Evolutionary conservation across 2,888 invertebrate genomes (phyloP).

Genomic region (Furcula furcula): DNA sequence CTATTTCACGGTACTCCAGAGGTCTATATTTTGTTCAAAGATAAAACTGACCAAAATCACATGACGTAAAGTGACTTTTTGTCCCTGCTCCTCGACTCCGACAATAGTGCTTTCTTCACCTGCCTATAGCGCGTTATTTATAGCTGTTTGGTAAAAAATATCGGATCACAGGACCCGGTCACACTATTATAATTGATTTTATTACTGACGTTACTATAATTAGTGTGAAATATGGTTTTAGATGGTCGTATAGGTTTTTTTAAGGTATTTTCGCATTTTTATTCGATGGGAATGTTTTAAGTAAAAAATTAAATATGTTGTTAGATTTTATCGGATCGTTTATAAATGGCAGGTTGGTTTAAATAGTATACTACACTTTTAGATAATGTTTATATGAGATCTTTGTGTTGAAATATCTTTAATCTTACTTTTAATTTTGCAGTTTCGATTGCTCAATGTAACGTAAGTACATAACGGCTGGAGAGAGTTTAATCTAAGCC

Average conservation of each 20-base stretch:
- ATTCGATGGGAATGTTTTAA: conserved; percentile 1
- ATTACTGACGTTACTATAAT: conserved; percentile 69
- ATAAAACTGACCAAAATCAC: conserved; percentile 76
- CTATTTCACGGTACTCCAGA: conserved; percentile 72
- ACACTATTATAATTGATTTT: conserved; percentile 66
- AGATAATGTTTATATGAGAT: too few relatives aligned
- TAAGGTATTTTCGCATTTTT: conserved; percentile 16
- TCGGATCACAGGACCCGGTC: conserved; percentile 26
- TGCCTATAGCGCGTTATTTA: conserved; percentile 68
- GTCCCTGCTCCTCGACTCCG: conserved; percentile 28
- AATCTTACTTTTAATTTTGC: too few relatives aligned
- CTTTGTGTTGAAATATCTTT: too few relatives aligned
- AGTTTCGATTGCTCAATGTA: too few relatives aligned
- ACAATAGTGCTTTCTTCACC: conserved; percentile 60
- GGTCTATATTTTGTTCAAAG: conserved; percentile 70
- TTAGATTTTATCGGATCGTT: conserved; percentile 1
- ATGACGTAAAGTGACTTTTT: conserved; percentile 68
- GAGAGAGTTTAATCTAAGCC: too few relatives aligned
- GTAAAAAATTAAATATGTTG: not conserved
- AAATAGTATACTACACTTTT: too few relatives aligned
- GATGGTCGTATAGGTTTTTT: conserved; percentile 26
- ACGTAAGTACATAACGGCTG: too few relatives aligned
- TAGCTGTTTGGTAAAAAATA: conserved; percentile 53
- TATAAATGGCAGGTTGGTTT: too few relatives aligned
- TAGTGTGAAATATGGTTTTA: conserved; percentile 71